A percentile compares a stretch with the other conserved stretches of the same genome.
These are phyloP conservation scores for Centruroides sculpturatus DNA, from an alignment of 1,140 invertebrate species.

Conservation along the genomic window DNA sequence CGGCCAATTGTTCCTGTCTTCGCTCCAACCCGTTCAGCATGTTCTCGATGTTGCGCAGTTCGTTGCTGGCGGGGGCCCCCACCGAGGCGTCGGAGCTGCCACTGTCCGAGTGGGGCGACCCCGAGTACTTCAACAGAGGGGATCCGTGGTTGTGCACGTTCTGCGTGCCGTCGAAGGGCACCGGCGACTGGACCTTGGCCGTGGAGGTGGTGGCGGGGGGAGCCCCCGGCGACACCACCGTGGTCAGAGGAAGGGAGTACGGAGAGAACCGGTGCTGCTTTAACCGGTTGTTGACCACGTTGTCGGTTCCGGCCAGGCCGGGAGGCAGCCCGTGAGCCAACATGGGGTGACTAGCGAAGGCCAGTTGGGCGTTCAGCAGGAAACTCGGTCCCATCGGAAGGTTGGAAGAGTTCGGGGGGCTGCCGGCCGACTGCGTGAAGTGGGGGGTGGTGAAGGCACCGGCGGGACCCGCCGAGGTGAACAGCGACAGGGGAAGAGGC, in stretches of 20 bases:
- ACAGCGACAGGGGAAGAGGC: slow-evolving; percentile 17
- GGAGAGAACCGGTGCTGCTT: slow-evolving; percentile 63
- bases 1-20: slow-evolving; percentile 20
- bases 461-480: slow-evolving; percentile 13
- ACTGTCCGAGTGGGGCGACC: slow-evolving; percentile 23
- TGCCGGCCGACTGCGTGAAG: slow-evolving; percentile 25
- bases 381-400: slow-evolving; percentile 47
- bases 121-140: not conserved
- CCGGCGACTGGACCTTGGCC: too few relatives aligned
- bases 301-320: slow-evolving; percentile 1
- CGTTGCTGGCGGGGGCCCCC: slow-evolving; percentile 30
- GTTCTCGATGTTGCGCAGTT: slow-evolving; percentile 88
- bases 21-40: slow-evolving; percentile 85
- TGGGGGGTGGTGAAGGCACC: slow-evolving; percentile 17
- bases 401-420: slow-evolving; percentile 26
- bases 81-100: slow-evolving; percentile 31
- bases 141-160: slow-evolving; percentile 2
- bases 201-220: slow-evolving; percentile 20
- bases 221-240: slow-evolving; percentile 23
- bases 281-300: slow-evolving; percentile 26
- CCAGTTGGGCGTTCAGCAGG: slow-evolving; percentile 64
- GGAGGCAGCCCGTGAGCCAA: slow-evolving; percentile 42
- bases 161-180: too few relatives aligned
- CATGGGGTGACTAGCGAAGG: slow-evolving; percentile 59
- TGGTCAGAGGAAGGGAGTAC: slow-evolving; percentile 46